phyloP scores from a whole-genome alignment of 2,888 invertebrate species.

The Tuberolachnus salignus region DNA sequence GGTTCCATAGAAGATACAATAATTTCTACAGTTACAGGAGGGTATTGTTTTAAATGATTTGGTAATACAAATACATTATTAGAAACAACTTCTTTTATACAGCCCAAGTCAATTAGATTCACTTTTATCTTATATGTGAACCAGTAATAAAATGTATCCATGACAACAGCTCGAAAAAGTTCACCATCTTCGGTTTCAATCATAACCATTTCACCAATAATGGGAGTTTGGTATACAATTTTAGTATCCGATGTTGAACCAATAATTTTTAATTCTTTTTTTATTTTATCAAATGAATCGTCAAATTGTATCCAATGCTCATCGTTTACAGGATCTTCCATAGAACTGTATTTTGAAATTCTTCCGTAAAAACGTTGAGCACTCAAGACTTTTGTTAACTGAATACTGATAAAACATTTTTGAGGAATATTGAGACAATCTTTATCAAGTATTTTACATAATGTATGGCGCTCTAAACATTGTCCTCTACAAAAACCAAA shows the following conservation, averaged over 20 bases:
- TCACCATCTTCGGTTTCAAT: conserved; percentile 13
- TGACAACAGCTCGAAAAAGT: conserved; percentile 33
- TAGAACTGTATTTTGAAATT: conserved; percentile 40
- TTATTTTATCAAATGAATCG: conserved; percentile 29
- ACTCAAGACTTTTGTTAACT: conserved; percentile 15
- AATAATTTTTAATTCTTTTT: conserved; percentile 19
- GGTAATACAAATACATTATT: conserved; percentile 40
- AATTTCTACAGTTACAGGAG: conserved; percentile 40
- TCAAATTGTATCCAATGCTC: conserved; percentile 15
- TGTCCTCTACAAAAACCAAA: conserved; percentile 44
- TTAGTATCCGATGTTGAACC: not conserved
- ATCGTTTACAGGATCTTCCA: conserved; percentile 20
- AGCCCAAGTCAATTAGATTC: conserved; percentile 35
- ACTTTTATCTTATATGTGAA: conserved; percentile 20
- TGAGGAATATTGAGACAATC: conserved; percentile 24
- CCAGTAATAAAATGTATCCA: conserved; percentile 19
- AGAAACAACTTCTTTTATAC: not conserved
- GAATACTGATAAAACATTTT: conserved; percentile 29
- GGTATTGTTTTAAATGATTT: conserved; percentile 22
- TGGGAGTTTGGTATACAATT: conserved; percentile 7
- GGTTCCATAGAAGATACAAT: conserved; percentile 44
- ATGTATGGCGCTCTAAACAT: conserved; percentile 32
- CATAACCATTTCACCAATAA: conserved; percentile 45
- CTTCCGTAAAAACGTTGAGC: conserved; percentile 44
- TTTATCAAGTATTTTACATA: conserved; percentile 36